Evolutionary conservation across 1,140 invertebrate species (phyloP).

Genomic region (Trachymyrmex cornetzi): DNA sequence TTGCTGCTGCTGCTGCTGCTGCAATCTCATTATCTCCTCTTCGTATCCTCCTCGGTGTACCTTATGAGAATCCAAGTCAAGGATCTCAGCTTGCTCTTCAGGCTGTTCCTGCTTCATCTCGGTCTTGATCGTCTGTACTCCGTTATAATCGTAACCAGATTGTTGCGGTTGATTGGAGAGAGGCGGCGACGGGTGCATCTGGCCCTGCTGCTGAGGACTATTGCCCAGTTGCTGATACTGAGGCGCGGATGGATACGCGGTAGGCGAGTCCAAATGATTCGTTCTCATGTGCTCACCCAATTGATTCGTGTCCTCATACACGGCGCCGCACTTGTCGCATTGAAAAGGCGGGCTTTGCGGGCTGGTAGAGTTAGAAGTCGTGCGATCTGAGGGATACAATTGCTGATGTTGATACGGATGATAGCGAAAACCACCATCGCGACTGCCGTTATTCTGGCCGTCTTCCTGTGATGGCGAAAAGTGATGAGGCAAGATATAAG

Average conservation of each 20-base stretch:
- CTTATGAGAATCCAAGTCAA: slow-evolving; percentile 96
- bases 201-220: slow-evolving; percentile 75
- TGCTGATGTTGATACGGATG: slow-evolving; percentile 86
- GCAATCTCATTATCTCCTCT: slow-evolving; percentile 80
- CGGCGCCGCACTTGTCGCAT: slow-evolving; percentile 93
- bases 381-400: slow-evolving; percentile 86
- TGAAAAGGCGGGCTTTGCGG: slow-evolving; percentile 90
- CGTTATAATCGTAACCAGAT: slow-evolving; percentile 83
- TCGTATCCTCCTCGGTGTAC: slow-evolving; percentile 87
- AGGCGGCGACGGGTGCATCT: slow-evolving; percentile 77
- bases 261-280: slow-evolving; percentile 89
- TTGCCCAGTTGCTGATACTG: slow-evolving; percentile 79
- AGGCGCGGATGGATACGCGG: slow-evolving; percentile 80
- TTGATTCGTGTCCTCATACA: slow-evolving; percentile 91
- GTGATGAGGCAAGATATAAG: slow-evolving; percentile 76
- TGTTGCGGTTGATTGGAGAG: slow-evolving; percentile 82
- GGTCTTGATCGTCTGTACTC: slow-evolving; percentile 83
- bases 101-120: slow-evolving; percentile 86
- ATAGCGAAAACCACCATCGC: slow-evolving; percentile 73
- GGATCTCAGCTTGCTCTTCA: slow-evolving; percentile 92
- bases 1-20: slow-evolving; percentile 70
- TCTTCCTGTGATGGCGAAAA: slow-evolving; percentile 79
- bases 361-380: slow-evolving; percentile 88
- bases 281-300: slow-evolving; percentile 91
- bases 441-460: slow-evolving; percentile 60